A percentile compares a stretch with the other conserved stretches of the same genome.
Conservation (phyloP, 2,797 vertebrate genomes). For the Chiroxiphia lanceolata region DNA sequence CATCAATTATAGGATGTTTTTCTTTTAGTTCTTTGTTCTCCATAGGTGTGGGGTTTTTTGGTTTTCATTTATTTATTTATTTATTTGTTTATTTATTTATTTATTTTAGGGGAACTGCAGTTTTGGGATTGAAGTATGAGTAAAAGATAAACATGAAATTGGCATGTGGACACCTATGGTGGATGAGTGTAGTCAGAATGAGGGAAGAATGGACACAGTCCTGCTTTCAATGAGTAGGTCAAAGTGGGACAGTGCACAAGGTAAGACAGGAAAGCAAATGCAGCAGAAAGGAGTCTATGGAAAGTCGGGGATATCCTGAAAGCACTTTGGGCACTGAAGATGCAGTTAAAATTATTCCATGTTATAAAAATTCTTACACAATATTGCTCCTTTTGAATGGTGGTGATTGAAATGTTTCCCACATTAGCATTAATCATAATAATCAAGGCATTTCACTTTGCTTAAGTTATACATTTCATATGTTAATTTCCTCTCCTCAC, state of each 20-base stretch:
- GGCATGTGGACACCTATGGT: fast-evolving
- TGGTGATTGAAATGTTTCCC: background rate
- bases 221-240: background rate
- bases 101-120: background rate
- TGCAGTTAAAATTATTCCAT: background rate
- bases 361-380: background rate
- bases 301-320: background rate
- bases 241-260: background rate
- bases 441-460: background rate
- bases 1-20: background rate
- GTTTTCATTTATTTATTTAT: background rate
- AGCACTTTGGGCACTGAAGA: background rate
- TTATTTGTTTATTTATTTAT: too few species aligned
- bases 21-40: background rate
- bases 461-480: background rate
- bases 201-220: background rate
- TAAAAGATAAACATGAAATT: background rate
- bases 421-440: background rate
- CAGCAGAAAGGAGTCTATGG: background rate
- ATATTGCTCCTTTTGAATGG: background rate
- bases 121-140: background rate
- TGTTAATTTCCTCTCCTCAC: background rate
- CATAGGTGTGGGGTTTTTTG: background rate
- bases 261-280: background rate
- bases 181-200: background rate